Percentiles rank a stretch among this genome's conserved stretches.
Conservation (phyloP, 2,797 vertebrate genomes). For the Dallia pectoralis region DNA sequence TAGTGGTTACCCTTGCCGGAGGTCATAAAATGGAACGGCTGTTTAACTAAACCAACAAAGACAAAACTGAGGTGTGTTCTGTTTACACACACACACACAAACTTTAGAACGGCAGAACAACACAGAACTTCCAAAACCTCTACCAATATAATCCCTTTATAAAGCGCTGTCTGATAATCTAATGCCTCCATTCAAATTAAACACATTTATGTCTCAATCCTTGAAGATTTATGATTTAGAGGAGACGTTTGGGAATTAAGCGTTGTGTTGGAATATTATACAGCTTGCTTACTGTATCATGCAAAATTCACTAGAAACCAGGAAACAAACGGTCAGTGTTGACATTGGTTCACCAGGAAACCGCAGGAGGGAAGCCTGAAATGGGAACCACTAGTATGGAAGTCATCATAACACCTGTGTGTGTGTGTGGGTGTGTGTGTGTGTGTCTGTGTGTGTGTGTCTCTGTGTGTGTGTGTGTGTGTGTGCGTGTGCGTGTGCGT, state of each 20-base stretch:
- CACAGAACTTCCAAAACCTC: background rate
- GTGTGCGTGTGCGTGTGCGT: conserved; percentile 14
- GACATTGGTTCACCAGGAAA: conserved; percentile 35
- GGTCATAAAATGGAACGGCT: background rate
- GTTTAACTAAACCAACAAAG: conserved; percentile 2
- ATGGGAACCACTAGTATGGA: conserved; percentile 36
- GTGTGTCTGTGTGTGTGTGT: conserved; percentile 37
- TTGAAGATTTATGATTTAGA: background rate
- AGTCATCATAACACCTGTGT: conserved; percentile 29
- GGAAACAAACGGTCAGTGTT: conserved; percentile 34
- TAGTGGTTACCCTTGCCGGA: background rate
- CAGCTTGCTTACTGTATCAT: conserved; percentile 33
- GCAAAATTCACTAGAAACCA: conserved; percentile 10
- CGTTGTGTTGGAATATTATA: background rate
- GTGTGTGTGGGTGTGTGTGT: conserved; percentile 38
- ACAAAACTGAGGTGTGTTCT: conserved; percentile 3
- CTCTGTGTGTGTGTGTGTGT: conserved; percentile 30
- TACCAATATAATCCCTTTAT: background rate
- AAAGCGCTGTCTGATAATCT: background rate
- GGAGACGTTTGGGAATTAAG: background rate
- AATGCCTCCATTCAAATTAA: background rate
- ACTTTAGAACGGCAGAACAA: background rate
- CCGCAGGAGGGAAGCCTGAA: conserved; percentile 2
- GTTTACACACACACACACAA: conserved; percentile 9
- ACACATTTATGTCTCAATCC: background rate